Base-by-base conservation (phyloP, 2,797 vertebrate species). In the Cephalopachus bancanus region DNA sequence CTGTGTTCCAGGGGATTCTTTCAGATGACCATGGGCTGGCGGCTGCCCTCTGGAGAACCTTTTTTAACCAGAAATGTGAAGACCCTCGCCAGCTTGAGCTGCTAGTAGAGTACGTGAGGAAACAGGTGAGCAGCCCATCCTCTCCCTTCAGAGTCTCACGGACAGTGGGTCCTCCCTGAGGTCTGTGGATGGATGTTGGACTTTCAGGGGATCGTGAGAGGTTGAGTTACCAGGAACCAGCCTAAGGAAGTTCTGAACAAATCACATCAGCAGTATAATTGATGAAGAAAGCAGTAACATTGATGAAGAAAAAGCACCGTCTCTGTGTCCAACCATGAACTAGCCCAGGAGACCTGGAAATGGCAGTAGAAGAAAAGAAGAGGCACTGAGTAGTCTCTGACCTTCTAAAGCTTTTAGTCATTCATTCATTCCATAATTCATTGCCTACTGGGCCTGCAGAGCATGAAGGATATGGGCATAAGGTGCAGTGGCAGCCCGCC, bases 21-120 rank as follows among this genome's bases (percentile, higher is more conserved):
- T 99, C 99, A 28, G 99, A 99, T 91, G 99, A 99, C 97, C 98
- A 67, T 1, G 99, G 99, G 71, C 98, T 99, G 97, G 99, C 99
- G 24, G 99, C 99, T 33, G 99, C 99, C 57, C 99, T 99, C 81
- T 99, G 99, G 99, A 99, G 99, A 86, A 99, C 99, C 97, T 98
- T 99, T 96, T 99, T 99, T 85, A 99, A 98, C 96, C 98, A 98
- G 83, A 98, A 99, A 95, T 99, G 99, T 93, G 99, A 99, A 49
- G 99, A 99, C 96, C 99, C 99, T 37, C 97, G 98, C 74, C 99
- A 99, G 89, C 98, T 99, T 88, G 99, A 99, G 97, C 96, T 99
- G 59, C 98, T 99, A 60, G 99, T 99, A 78, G 99, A 99, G 33
- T 99, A 99, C 9, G 99, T 99, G 33, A 99, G 99, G 97, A 99